Base-by-base conservation (phyloP, 2,113 vertebrate species). In the Eptesicus fuscus region DNA sequence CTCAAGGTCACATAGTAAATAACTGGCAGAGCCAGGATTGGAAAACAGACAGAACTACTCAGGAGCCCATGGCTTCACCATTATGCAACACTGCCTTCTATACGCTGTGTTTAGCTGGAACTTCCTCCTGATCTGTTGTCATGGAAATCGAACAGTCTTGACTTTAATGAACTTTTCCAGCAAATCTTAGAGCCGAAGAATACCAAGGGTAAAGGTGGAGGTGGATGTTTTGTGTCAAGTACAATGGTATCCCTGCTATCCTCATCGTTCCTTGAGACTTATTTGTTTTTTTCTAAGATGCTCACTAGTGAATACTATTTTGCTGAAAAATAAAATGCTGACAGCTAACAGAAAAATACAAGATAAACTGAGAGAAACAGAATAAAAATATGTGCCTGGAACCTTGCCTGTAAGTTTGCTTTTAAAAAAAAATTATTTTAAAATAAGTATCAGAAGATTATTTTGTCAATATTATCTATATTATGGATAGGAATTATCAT, bases 51-150 rank as follows among this genome's bases (percentile, higher is more conserved):
- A 47, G 9, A 73, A 1, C 32, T 28, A 5, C 42, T 13, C 2
- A 30, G 73, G 49, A 63, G 9, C 10, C 0, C 18, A 10, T 0
- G 51, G 28, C 11, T n/a, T 78, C n/a, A 28, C 12, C 22, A 28
- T 16, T 22, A 3, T 3, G 4, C 22, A 8, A 4, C 3, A 22
- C 3, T 44, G 16, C 28, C 10, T 76, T 10, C 6, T 4, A 40
- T 32, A 10, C 42, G 1, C 4, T 3, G 0, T 18, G 0, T 37
- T 47, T 13, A 1, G 1, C 28, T 47, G 18, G n/a, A 65, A 35
- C 12, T 77, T 12, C 28, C 20, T 42, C 23, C 20, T 25, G 47
- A 40, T 40, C 32, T 56, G 4, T 83, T 35, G 47, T 44, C 59
- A 22, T 12, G 30, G 17, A 67, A 63, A 88, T 28, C 28, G 73